Percentiles rank a stretch among this genome's conserved stretches.
Conservation (phyloP, 2,113 vertebrate species). For the Ammodytes marinus region DNA sequence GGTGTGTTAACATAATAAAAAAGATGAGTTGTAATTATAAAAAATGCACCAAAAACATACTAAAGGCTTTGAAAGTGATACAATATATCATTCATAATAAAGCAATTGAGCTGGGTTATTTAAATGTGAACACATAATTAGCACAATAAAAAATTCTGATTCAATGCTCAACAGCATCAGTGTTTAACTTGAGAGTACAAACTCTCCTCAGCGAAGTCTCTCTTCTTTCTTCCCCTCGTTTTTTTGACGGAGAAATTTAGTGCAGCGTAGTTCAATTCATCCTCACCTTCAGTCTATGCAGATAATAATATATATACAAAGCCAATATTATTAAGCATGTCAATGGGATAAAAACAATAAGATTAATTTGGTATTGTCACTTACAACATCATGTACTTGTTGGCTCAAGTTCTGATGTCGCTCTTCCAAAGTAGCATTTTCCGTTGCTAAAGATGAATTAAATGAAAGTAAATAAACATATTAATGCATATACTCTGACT, state of each 20-base stretch:
- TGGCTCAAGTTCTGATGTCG: background rate
- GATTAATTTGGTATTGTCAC: background rate
- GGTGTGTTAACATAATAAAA: background rate
- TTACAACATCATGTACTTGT: background rate
- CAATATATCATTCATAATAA: background rate
- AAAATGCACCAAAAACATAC: background rate
- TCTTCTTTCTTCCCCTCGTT: constrained; percentile 20
- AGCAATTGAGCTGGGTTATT: background rate
- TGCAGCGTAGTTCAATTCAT: constrained; percentile 13
- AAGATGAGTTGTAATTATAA: background rate
- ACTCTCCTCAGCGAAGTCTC: background rate
- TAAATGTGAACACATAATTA: background rate
- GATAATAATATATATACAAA: background rate
- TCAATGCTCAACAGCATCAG: too few relatives aligned
- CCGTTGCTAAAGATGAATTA: background rate
- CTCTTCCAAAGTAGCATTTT: background rate
- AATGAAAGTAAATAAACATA: background rate
- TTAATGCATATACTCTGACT: background rate
- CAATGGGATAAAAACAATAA: background rate
- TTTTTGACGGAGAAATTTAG: constrained; percentile 16
- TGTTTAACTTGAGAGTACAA: constrained; percentile 4
- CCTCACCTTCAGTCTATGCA: constrained; percentile 12
- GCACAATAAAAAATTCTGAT: background rate
- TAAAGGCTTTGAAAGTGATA: background rate
- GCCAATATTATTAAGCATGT: background rate